Evolutionary conservation across 2,888 invertebrate genomes (phyloP).

Genomic region (Epinotia demarniana): DNA sequence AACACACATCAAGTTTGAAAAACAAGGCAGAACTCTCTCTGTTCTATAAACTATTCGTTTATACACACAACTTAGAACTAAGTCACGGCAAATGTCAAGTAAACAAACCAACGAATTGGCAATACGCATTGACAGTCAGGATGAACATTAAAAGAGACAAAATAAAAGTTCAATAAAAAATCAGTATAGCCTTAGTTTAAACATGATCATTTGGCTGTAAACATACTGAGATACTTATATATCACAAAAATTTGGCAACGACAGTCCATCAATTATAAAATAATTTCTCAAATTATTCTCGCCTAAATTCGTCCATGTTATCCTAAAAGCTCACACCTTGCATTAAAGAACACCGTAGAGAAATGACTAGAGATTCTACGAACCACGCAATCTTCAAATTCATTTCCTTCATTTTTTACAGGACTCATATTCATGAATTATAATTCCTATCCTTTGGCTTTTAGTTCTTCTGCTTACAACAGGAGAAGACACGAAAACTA

Average conservation of each 20-base stretch:
- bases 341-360: constrained; percentile 64
- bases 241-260: constrained; percentile 39
- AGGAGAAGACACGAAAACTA: constrained; percentile 59
- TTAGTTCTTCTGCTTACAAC: constrained; percentile 66
- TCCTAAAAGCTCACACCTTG: constrained; percentile 78
- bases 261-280: constrained; percentile 46
- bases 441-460: constrained; percentile 53
- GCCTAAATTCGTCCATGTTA: constrained; percentile 69
- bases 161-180: neutral
- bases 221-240: constrained; percentile 18
- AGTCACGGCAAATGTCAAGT: constrained; percentile 36
- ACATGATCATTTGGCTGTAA: neutral
- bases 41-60: constrained; percentile 47
- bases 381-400: constrained; percentile 5
- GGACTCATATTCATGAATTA: constrained; percentile 61
- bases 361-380: constrained; percentile 62
- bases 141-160: neutral
- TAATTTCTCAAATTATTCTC: constrained; percentile 46
- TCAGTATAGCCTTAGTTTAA: neutral
- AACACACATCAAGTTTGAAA: constrained; percentile 55
- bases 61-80: constrained; percentile 47
- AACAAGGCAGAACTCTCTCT: constrained; percentile 64
- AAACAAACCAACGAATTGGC: constrained; percentile 9
- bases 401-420: constrained; percentile 44
- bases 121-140: constrained; percentile 19